These are phyloP conservation scores for Acanthosoma haemorrhoidale DNA, from an alignment of 2,888 invertebrate genomes.

Conservation along the genomic window DNA sequence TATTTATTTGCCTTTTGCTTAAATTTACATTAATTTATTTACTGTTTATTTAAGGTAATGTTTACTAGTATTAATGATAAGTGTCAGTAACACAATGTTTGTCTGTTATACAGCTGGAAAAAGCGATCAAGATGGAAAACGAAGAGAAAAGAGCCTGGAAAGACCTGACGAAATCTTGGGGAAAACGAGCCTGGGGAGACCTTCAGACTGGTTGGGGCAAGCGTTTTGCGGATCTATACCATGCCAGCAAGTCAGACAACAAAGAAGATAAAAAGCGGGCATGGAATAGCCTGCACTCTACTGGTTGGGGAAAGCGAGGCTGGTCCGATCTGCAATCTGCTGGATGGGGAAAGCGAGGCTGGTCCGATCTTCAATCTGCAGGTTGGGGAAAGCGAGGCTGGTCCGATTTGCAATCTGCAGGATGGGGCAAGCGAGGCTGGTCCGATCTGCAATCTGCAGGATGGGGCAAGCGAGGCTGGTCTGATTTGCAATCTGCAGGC, in stretches of 20 bases:
- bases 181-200: slow-evolving; percentile 34
- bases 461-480: slow-evolving; percentile 51
- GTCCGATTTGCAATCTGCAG: slow-evolving; percentile 46
- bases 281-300: slow-evolving; percentile 46
- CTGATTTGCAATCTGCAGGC: slow-evolving; percentile 51
- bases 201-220: slow-evolving; percentile 35
- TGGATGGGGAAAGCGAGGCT: slow-evolving; percentile 47
- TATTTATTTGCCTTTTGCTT: too few species aligned
- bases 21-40: too few species aligned
- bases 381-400: slow-evolving; percentile 47
- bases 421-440: slow-evolving; percentile 51
- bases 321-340: slow-evolving; percentile 55
- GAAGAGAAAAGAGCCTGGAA: slow-evolving; percentile 36
- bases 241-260: slow-evolving; percentile 47
- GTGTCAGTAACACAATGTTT: too few species aligned
- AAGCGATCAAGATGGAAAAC: neutral
- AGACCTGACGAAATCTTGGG: slow-evolving; percentile 32
- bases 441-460: slow-evolving; percentile 51
- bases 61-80: too few species aligned
- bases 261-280: slow-evolving; percentile 46
- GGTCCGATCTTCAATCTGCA: slow-evolving; percentile 53
- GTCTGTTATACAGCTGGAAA: slow-evolving; percentile 16
- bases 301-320: slow-evolving; percentile 47
- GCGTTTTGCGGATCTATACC: slow-evolving; percentile 54
- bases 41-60: too few species aligned